Evolutionary conservation across 2,888 invertebrate genomes (phyloP).

Genomic region (Prenolepis imparis): DNA sequence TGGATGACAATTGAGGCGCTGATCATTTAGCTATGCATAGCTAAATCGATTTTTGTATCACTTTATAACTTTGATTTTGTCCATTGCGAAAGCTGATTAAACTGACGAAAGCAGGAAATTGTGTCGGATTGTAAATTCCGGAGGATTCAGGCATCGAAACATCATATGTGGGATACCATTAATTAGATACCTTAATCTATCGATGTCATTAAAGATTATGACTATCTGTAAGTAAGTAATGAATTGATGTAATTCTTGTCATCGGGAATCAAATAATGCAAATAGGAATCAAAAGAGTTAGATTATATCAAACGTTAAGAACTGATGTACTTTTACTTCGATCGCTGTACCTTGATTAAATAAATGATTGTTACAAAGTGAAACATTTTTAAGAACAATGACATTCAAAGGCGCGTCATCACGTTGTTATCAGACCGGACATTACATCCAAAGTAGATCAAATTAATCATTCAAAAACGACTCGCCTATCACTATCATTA

Average conservation of each 20-base stretch:
- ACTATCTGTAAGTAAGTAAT: slow-evolving; percentile 7
- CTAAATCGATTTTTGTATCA: slow-evolving; percentile 32
- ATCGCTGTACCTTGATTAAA: slow-evolving; percentile 31
- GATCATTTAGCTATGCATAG: slow-evolving; percentile 1
- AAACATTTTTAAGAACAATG: slow-evolving; percentile 14
- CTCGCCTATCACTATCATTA: background rate
- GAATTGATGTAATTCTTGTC: slow-evolving; percentile 1
- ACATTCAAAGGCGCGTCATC: background rate
- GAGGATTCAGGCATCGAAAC: background rate
- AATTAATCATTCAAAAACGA: background rate
- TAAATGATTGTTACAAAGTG: slow-evolving; percentile 39
- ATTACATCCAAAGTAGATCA: slow-evolving; percentile 7
- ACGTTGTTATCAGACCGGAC: background rate
- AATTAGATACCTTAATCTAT: slow-evolving; percentile 14
- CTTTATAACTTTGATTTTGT: background rate
- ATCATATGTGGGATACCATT: slow-evolving; percentile 6
- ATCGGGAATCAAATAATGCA: background rate
- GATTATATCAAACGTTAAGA: slow-evolving; percentile 1
- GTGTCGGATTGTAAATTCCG: background rate
- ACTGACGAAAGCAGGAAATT: background rate
- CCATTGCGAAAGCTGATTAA: background rate
- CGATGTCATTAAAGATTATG: slow-evolving; percentile 31
- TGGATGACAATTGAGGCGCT: slow-evolving; percentile 32
- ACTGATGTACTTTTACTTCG: slow-evolving; percentile 20
- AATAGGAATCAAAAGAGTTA: slow-evolving; percentile 6